Conservation (phyloP, 92 coral and sea anemone genomes). For the Palythoa grandiflora region DNA sequence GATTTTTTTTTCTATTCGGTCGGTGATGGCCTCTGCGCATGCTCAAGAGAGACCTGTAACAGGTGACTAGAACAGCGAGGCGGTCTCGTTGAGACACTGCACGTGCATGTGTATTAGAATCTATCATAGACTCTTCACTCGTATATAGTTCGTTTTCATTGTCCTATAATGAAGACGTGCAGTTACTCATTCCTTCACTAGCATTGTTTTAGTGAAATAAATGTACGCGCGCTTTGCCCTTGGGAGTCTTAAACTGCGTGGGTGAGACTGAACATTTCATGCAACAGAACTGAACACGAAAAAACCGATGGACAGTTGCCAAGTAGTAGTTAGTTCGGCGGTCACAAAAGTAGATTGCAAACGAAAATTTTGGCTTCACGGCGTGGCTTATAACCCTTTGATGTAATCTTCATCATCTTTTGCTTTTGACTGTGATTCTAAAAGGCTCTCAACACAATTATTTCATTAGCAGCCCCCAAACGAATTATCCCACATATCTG, state of each 20-base stretch:
- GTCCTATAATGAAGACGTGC: constrained; percentile 10
- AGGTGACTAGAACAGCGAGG: constrained; percentile 5
- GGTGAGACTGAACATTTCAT: neutral
- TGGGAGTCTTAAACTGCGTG: neutral
- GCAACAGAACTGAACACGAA: neutral
- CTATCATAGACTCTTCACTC: neutral
- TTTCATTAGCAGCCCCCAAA: neutral
- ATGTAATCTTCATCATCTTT: constrained; percentile 54
- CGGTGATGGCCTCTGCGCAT: constrained; percentile 13
- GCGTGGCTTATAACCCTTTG: constrained; percentile 78
- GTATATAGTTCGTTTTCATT: neutral
- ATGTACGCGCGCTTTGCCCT: no score
- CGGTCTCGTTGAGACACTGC: constrained; percentile 1
- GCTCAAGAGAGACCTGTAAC: constrained; percentile 18
- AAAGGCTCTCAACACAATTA: neutral
- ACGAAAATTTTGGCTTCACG: constrained; percentile 60
- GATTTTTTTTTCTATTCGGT: constrained; percentile 4
- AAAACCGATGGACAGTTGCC: constrained; percentile 2
- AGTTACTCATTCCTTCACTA: constrained; percentile 27
- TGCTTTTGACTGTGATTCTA: constrained; percentile 38
- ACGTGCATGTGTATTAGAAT: constrained; percentile 6
- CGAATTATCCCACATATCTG: neutral
- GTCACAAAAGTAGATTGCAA: constrained; percentile 16
- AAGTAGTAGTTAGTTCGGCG: neutral
- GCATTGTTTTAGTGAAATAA: constrained; percentile 29